phyloP scores from a whole-genome alignment of 2,797 vertebrate species.

The Todus mexicanus region DNA sequence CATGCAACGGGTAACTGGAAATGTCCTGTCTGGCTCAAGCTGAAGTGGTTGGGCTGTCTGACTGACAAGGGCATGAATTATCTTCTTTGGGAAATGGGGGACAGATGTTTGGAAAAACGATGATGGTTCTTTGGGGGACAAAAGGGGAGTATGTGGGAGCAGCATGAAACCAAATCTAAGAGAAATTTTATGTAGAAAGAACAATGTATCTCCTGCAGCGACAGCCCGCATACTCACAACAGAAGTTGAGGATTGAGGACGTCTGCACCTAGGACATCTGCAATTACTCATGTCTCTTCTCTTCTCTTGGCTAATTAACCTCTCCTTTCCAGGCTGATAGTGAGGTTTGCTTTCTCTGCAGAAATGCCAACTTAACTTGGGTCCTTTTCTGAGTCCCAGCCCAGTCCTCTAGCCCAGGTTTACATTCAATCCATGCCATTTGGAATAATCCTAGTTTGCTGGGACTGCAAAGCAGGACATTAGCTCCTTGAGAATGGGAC shows the following conservation, averaged over 20 bases:
- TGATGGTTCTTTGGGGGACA: background rate
- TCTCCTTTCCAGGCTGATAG: background rate
- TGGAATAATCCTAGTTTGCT: background rate
- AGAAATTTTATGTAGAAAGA: background rate
- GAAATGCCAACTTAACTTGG: background rate
- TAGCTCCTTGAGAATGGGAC: background rate
- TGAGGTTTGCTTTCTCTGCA: background rate
- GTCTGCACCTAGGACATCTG: background rate
- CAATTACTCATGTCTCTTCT: background rate
- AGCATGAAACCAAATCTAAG: background rate
- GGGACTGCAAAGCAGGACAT: background rate
- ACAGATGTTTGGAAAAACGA: constrained; percentile 59
- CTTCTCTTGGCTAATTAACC: background rate
- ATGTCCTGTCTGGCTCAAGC: constrained; percentile 1
- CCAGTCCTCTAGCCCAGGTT: background rate
- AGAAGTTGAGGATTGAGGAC: background rate
- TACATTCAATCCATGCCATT: background rate
- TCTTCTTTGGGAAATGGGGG: constrained; percentile 49
- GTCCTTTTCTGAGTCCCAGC: background rate
- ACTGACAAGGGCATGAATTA: constrained; percentile 65
- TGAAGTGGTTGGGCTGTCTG: constrained; percentile 12
- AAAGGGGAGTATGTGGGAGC: constrained; percentile 17
- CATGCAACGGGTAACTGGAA: constrained; percentile 35
- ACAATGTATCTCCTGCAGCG: background rate
- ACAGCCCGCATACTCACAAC: background rate